Base-by-base conservation (phyloP, 2,888 invertebrate species). In the Athalia cordata region DNA sequence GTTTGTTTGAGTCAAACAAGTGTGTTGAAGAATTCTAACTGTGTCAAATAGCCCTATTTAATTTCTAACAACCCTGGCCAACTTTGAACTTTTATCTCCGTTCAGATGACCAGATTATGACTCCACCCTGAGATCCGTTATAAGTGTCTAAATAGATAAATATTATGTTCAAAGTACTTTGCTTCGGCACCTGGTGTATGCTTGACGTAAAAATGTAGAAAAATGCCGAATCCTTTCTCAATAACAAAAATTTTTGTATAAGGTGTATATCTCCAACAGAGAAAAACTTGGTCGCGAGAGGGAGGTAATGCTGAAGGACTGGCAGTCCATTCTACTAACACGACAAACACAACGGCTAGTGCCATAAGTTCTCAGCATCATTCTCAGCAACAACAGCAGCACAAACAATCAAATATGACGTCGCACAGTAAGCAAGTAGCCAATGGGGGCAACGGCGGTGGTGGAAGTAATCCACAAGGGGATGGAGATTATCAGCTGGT, bases 401-500 rank as follows among this genome's bases (percentile, higher is more conserved):
- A 91, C 91, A 87, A 91, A 87, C 91, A 90, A 86, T 82, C 91
- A 89, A 93, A 94, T 92, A 95, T 95, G 94, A 94, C 95, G 93
- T 94, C 95, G 90, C 95, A 95, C 92, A 94, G 94, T 92, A 95
- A 95, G 92, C 94, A 95, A 92, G 93, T 94, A 92, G 94, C 94
- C 92, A 96, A 96, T 91, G 94, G 93, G 92, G 94, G 94, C 92
- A 93, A 90, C 89, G 91, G 90, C 85, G 90, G 91, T 87, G 92
- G 91, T 79, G 91, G 92, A 78, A 92, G 91, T 88, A 92, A 92
- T 89, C 91, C 91, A 85, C 91, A 92, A 89, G 91, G 92, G 88
- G 99, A 99, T 92, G 99, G 99, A 82, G 99, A 99, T 93, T 99
- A 99, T 92, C 98, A 98, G 92, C 94, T 99, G 91, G 98, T 99